Base-by-base conservation (phyloP, 2,113 vertebrate genomes). In the Heterocephalus glaber region DNA sequence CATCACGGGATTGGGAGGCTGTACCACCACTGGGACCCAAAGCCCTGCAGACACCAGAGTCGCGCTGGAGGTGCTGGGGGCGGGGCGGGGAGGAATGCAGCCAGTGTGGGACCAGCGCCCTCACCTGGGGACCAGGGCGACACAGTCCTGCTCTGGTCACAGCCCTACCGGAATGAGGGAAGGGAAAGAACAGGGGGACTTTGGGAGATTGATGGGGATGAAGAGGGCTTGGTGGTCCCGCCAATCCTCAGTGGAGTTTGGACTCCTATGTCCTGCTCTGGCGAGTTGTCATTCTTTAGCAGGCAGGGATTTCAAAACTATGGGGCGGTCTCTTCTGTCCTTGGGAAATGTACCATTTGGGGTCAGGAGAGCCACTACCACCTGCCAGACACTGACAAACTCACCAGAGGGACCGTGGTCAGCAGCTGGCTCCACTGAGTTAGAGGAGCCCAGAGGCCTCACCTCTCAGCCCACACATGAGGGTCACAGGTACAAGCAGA, bases 1-100 rank as follows among this genome's bases (percentile, higher is more conserved):
- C 92, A 65, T 89, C 54, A 0, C 85, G 88, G 44, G 24, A 2
- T 4, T 1, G 22, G 24, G 92, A 77, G 54, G 41, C 26, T 19
- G 2, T 1, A 0, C 1, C 13, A 11, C 3, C 28, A 1, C 24
- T 0, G 3, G 1, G 9, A 8, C 1, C 28, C 20, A 26, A 1
- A 38, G 0, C 16, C 83, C 74, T n/a, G 1, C 1, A 0, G 54
- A 30, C 0, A 44, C 61, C 2, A 1, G 4, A 0, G 9, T 89
- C 52, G 68, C 2, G 0, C 8, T 87, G 26, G 4, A 9, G 2
- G 13, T 2, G 0, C 41, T 95, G 28, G 35, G 72, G 0, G 16
- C 77, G 22, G 94, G 72, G 92, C n/a, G 0, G 17, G 76, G 86
- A 77, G 33, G 58, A 61, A 86, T 3, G 3, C 4, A 1, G 33